These are phyloP conservation scores for roundworm (Caenorhabditis elegans) DNA, from an alignment of 1,140 invertebrate species.

Conservation along the genomic window DNA sequence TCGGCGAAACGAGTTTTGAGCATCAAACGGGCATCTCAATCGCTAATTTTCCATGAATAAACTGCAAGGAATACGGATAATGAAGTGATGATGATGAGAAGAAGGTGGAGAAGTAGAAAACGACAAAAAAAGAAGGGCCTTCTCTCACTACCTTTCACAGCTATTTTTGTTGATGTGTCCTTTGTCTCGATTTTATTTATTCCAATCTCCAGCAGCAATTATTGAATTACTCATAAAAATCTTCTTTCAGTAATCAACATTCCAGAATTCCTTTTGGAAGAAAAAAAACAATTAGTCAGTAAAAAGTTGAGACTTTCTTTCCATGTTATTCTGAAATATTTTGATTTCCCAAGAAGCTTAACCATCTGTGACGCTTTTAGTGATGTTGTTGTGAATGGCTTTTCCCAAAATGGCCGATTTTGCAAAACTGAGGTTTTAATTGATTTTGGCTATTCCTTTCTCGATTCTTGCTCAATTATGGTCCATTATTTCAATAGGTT, in stretches of 20 bases:
- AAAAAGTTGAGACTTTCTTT: too few relatives aligned
- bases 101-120: background rate
- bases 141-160: background rate
- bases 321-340: background rate
- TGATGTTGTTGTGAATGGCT: background rate
- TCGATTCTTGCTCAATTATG: background rate
- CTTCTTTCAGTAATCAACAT: too few relatives aligned
- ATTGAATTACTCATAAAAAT: too few relatives aligned
- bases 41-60: slow-evolving; percentile 21
- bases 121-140: background rate
- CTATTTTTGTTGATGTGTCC: background rate
- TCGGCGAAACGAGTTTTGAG: background rate
- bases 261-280: too few relatives aligned
- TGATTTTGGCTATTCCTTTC: background rate
- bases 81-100: background rate
- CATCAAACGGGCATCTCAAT: background rate
- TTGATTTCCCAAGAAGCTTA: slow-evolving; percentile 14
- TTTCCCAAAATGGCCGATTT: background rate
- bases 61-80: slow-evolving; percentile 14
- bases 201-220: too few relatives aligned
- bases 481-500: slow-evolving; percentile 6
- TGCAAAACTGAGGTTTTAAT: background rate
- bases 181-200: background rate
- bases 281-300: too few relatives aligned
- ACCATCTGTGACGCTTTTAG: background rate